phyloP scores from a whole-genome alignment of 2,888 invertebrate species.

The Agrilus mali region DNA sequence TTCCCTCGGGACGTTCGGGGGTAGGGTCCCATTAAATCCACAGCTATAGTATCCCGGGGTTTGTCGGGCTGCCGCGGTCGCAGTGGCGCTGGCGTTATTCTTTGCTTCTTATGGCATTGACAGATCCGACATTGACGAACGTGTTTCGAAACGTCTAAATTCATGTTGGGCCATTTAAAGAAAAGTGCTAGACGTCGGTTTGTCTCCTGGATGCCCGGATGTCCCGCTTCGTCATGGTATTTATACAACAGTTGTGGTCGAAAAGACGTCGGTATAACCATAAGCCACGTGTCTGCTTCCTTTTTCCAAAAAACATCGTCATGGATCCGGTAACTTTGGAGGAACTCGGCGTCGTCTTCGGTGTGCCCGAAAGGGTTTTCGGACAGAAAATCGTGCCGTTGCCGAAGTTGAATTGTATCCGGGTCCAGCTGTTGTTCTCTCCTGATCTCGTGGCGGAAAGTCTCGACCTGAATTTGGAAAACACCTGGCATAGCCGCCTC shows the following conservation, averaged over 20 bases:
- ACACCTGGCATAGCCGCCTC: neutral
- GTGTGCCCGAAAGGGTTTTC: too few relatives aligned
- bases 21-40: slow-evolving; percentile 10
- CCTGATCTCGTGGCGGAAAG: too few relatives aligned
- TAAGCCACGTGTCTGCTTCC: neutral
- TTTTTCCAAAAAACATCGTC: neutral
- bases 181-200: neutral
- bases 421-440: too few relatives aligned
- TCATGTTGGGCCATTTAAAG: slow-evolving; percentile 9
- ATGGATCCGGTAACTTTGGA: neutral
- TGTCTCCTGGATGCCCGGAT: slow-evolving; percentile 16
- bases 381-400: too few relatives aligned
- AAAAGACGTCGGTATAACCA: neutral
- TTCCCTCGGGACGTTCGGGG: slow-evolving; percentile 4
- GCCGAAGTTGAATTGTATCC: too few relatives aligned
- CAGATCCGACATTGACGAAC: slow-evolving; percentile 9
- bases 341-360: too few relatives aligned
- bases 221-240: slow-evolving; percentile 12
- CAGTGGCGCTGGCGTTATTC: slow-evolving; percentile 1
- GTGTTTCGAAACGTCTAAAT: slow-evolving; percentile 12
- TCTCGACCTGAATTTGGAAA: neutral
- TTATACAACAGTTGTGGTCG: neutral
- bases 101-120: neutral
- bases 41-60: slow-evolving; percentile 6
- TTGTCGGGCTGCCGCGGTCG: slow-evolving; percentile 4